These are phyloP conservation scores for Drosophila funebris DNA, from an alignment of 1,140 invertebrate genomes.

Conservation along the genomic window DNA sequence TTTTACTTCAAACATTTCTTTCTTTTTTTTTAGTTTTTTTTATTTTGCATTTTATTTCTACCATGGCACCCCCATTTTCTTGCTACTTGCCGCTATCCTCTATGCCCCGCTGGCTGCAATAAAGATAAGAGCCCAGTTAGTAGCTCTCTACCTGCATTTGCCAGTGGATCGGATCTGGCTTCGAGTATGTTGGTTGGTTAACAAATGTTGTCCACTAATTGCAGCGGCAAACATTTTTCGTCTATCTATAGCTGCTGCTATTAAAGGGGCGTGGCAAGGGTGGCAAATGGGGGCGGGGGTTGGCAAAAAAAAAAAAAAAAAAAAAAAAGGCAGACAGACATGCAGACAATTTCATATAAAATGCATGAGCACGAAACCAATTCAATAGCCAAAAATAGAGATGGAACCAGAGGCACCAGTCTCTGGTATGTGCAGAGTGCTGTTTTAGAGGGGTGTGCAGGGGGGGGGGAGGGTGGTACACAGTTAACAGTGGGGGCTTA, in stretches of 20 bases:
- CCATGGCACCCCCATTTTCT: conserved; percentile 50
- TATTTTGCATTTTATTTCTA: not conserved
- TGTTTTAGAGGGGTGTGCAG: not conserved
- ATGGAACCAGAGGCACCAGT: conserved; percentile 1
- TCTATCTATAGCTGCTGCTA: conserved; percentile 17
- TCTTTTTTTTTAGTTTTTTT: conserved; percentile 12
- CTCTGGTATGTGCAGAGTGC: not conserved
- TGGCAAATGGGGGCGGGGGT: not conserved
- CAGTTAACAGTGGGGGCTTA: conserved; percentile 23
- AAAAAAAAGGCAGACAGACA: conserved; percentile 64
- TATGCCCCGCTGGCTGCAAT: conserved; percentile 44
- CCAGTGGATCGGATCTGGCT: conserved; percentile 7
- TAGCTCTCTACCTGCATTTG: conserved; percentile 59
- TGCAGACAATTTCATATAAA: conserved; percentile 82
- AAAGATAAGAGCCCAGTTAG: conserved; percentile 71
- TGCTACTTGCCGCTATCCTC: not conserved
- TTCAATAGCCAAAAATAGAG: conserved; percentile 72
- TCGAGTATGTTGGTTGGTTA: conserved; percentile 54
- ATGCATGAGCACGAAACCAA: conserved; percentile 82
- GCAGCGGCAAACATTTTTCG: conserved; percentile 74
- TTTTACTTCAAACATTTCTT: conserved; percentile 31
- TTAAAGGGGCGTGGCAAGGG: conserved; percentile 44
- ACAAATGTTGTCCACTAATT: conserved; percentile 80
- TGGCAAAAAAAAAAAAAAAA: too few species aligned
- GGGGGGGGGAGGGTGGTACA: not conserved